phyloP scores from a whole-genome alignment of 1,140 invertebrate genomes.

The Neodiprion lecontei region DNA sequence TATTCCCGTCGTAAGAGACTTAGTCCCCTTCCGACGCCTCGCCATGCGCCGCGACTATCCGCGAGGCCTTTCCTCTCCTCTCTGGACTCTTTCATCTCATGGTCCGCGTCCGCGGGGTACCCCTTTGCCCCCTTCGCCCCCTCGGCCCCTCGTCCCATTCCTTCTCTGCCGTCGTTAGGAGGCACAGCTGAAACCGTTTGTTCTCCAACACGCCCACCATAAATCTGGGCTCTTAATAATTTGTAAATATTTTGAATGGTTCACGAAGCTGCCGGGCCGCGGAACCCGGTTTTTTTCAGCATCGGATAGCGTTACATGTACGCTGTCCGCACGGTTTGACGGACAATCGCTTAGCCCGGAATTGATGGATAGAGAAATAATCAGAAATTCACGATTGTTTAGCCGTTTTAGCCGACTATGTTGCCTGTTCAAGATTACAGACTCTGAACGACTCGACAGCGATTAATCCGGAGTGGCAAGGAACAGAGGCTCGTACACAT shows the following conservation, averaged over 20 bases:
- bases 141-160: not conserved
- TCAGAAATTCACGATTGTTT: no score
- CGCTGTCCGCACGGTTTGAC: no score
- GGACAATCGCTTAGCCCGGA: no score
- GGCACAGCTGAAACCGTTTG: slow-evolving; percentile 1
- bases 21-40: not conserved
- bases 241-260: slow-evolving; percentile 6
- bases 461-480: no score
- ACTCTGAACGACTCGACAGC: no score
- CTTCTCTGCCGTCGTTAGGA: not conserved
- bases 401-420: no score
- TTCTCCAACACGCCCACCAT: slow-evolving; percentile 6
- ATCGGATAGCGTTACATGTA: no score
- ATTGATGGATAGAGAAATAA: no score
- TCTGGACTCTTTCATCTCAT: not conserved
- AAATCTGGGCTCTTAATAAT: slow-evolving; percentile 8
- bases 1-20: slow-evolving; percentile 9
- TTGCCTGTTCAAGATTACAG: no score
- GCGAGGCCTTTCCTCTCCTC: not conserved
- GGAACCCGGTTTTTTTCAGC: no score
- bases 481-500: no score
- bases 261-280: not conserved
- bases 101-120: not conserved
- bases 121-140: not conserved
- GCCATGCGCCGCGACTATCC: not conserved